Base-by-base conservation (phyloP, 2,113 vertebrate genomes). In the Megaceryle torquata region DNA sequence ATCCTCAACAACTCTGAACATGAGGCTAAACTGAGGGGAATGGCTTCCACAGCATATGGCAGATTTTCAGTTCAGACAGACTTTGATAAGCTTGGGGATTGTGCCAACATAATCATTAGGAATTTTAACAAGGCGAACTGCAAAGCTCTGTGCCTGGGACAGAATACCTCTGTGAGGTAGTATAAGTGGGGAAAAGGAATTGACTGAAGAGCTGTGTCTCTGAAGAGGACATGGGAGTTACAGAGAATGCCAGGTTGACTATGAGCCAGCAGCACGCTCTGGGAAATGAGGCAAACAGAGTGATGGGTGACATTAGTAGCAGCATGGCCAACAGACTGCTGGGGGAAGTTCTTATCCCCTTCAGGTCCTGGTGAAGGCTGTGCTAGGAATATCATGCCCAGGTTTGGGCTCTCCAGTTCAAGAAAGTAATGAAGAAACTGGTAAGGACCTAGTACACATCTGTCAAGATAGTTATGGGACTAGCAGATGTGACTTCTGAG, bases 101-200 rank as follows among this genome's bases (percentile, higher is more conserved):
- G 1, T 46, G 70, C 39, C 79, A 85, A 14, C 33, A 37, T 46
- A 80, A 51, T 69, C 71, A 59, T 64, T 35, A 24, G 57, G 71
- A 76, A 77, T 86, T 94, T 86, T 68, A 91, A 89, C 33, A 31
- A 88, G 68, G 43, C 76, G 31, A 37, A 60, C 31, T 20, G 33
- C 67, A 71, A 25, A 79, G 61, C 33, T 91, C 35, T 43, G 9
- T 1, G 9, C 20, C 56, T 0, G 0, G 35, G 53, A 13, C 57
- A 86, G 37, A 93, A 57, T 69, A 78, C 76, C 65, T 10, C 18
- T 67, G 1, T 61, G 41, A 56, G 35, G 17, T 53, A 56, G 35
- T 43, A 16, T 78, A 44, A 83, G 24, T 54, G 29, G 25, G 37
- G n/a, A 71, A 54, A 25, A 89, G 33, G 37, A 78, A 28, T 65